phyloP scores from a whole-genome alignment of 2,113 vertebrate genomes.

The Isichthys henryi region DNA sequence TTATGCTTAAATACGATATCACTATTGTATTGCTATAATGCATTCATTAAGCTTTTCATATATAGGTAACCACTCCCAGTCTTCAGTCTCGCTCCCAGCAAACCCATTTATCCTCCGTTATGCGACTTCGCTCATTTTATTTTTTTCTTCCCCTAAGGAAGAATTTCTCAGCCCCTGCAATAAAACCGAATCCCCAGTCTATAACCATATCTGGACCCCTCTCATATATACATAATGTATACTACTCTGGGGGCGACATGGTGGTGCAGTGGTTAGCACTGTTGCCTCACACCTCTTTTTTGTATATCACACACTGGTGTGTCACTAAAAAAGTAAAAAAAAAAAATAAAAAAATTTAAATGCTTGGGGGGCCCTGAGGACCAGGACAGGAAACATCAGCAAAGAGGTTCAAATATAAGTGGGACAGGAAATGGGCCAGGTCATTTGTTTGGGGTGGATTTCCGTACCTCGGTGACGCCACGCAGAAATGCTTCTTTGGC shows the following conservation, averaged over 20 bases:
- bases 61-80: neutral
- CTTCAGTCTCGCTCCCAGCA: neutral
- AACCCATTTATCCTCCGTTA: neutral
- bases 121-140: neutral
- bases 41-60: neutral
- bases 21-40: neutral
- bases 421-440: neutral
- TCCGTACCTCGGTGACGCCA: conserved; percentile 82
- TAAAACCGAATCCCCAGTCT: neutral
- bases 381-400: neutral
- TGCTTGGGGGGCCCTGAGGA: neutral
- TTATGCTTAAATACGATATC: neutral
- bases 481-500: conserved; percentile 89
- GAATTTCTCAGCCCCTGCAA: neutral
- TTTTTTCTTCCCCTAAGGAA: neutral
- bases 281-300: no score
- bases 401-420: neutral
- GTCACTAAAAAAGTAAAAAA: no score
- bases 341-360: neutral
- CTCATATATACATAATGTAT: neutral
- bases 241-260: no score
- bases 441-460: neutral
- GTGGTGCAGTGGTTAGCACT: no score
- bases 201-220: neutral
- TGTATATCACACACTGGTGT: neutral